Base-by-base conservation (phyloP, 2,113 vertebrate species). In the Semnornis frantzii region DNA sequence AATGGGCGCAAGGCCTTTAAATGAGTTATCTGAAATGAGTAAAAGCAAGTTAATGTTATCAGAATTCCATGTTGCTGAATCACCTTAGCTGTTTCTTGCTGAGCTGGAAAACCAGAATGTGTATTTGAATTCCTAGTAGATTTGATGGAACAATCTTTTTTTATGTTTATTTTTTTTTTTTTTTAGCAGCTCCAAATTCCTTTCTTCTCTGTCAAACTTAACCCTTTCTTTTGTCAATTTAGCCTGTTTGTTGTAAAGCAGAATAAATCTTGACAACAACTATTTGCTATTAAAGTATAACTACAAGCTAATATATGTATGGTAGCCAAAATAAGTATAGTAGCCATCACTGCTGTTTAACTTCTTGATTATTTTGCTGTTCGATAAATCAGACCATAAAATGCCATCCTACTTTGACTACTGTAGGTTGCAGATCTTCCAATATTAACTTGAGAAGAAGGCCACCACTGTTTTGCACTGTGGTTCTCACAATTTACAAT, bases 131-230 rank as follows among this genome's bases (percentile, higher is more conserved):
- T 74, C 14, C 8, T 54, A 37, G 15, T 37, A 31, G 33, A 57
- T 37, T 48, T 85, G 31, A 52, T 88, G 27, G 24, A 14, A 52
- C 21, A 25, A 8, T 71, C 20, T 82, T 5, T 14, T 87, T 83
- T 33, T 14, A 31, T 60, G 12, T n/a, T n/a, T n/a, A 31, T 63
- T 3, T 0, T 16, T 63, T 8, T 5, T 2, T 0, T 18, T 69
- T 82, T 50, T 64, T 8, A 5, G 18, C 76, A 68, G 17, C 18
- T 87, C 9, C 6, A 10, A n/a, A 25, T 76, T 89, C 54, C 6
- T 72, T 88, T 7, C 21, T 79, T 71, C 37, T 87, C 46, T 71
- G 37, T 39, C 25, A 83, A 91, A 87, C 64, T 39, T n/a, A 39
- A 50, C 58, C 3, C 85, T 89, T 82, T 33, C 50, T 91, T 28